Base-by-base conservation (phyloP, 2,797 vertebrate species). In the Cynodonichthys magdalenae region DNA sequence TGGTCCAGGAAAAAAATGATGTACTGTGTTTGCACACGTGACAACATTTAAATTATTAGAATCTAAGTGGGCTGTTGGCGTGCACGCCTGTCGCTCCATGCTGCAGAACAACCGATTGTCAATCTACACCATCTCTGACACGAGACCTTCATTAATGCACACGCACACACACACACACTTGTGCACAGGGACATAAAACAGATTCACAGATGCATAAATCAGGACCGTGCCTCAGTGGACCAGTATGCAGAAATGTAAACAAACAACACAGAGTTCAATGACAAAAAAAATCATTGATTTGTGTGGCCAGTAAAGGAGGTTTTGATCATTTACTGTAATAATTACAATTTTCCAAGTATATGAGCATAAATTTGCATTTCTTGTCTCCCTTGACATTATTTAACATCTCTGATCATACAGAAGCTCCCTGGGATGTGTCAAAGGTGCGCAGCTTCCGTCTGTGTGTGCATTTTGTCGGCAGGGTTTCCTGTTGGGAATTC, bases 251-350 rank as follows among this genome's bases (percentile, higher is more conserved):
- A 39, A 7, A 49, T n/a, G n/a, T 14, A 39, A 44, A 44, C 19
- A 56, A 65, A n/a, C 50, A 62, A 9, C 4, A 27, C 42, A 46
- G 42, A 61, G 50, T 64, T 56, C 34, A 24, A 18, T 27, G 5
- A 34, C n/a, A 54, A 52, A 24, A 39, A 27, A 60, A 78, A 72
- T 71, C 9, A 63, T 55, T 62, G 56, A 53, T 60, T n/a, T 1
- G 15, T 17, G 18, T 48, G 36, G 31, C 66, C 53, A 45, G 28
- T 0, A n/a, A 39, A 11, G 5, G 6, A 55, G 15, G 47, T 54
- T 55, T 17, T 31, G 34, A 34, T 77, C 64, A 69, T 69, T 67
- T 63, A 60, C 51, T 55, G 18, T 44, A 36, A 59, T 27, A 20
- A 49, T 11, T 48, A 8, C 8, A 34, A 49, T 28, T 57, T 3